Evolutionary conservation across 2,113 vertebrate species (phyloP), one percentile per base, ranked within the genome.

Genomic region (Australoheros scitulus): DNA sequence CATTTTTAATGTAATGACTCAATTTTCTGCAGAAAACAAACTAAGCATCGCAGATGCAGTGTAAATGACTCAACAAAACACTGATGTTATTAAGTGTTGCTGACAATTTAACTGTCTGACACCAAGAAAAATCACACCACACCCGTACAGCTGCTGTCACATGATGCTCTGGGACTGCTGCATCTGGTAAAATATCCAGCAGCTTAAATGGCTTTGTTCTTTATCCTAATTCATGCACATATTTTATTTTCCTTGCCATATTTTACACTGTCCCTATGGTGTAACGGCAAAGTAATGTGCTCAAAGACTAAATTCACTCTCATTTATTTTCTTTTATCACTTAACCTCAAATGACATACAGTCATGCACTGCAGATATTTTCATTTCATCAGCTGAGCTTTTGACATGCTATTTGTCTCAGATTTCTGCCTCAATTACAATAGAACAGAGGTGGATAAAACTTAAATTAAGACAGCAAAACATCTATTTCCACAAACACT

Each of bases 1-100:
- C 3, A n/a, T 20, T 36, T 76, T 86, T 88, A 61, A 41, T 3
- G 6, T 60, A 90, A 22, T 72, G 34, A 83, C 38, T 81, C 5
- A 26, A 32, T 61, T 41, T 32, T 43, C 18, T 52, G 50, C 6
- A 52, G 15, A 52, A 47, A 18, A 52, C 50, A 52, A 52, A 52
- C 6, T 18, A 18, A 52, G 50, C 5, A 3, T 18, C 6, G 5
- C 9, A 13, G 17, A n/a, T 11, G 29, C 8, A 57, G 22, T 2
- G 18, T 43, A 11, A 43, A 15, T 38, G 7, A 76, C 47, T 52
- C 8, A 55, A 15, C 20, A 61, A 81, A 85, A 43, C 55, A 61
- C 11, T 11, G 0, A 18, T 79, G 55, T 56, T 55, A 29, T 38
- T 29, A 36, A 79, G 18, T 20, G 4, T 4, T 64, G 4, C 17